Base-by-base conservation (phyloP, 2,113 vertebrate genomes). In the Hiodon alosoides region DNA sequence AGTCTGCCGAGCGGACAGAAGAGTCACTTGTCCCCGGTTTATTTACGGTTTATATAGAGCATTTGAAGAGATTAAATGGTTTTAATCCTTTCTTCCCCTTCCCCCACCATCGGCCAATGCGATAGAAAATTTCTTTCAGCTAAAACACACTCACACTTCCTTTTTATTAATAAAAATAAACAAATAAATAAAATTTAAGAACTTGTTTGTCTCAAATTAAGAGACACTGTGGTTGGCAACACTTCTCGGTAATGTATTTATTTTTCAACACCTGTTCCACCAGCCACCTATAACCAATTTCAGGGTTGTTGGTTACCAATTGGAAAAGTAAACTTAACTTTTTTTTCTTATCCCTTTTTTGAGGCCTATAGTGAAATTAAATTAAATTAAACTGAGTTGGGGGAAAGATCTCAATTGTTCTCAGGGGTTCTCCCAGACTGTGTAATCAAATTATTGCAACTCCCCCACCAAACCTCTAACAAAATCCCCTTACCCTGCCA, bases 371-470 rank as follows among this genome's bases (percentile, higher is more conserved):
- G 80, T 89, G 82, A 83, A 83, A 84, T 84, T 60, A 84, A 84
- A 91, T 91, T 90, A 51, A 88, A 89, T 91, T 88, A 89, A 75
- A 82, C 60, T 62, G 85, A 85, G 81, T 83, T 86, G 81, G 85
- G 87, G 81, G 84, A 88, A 85, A 88, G 85, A 82, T 85, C 87
- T 88, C 84, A 88, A 87, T 86, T 90, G 88, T 89, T 89, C 84
- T 88, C 77, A 65, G 80, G 86, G 84, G 80, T 89, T 81, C 79
- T 79, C 86, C 84, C 79, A 86, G 86, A 89, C 82, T 87, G 84
- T 82, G 82, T 90, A 90, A 91, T 92, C 88, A 89, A 90, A 92
- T 92, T 88, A 90, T 84, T 78, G 84, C 86, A 84, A 79, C 83
- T 86, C 80, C 88, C 81, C 86, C 79, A 83, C 79, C 87, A 83